Evolutionary conservation across 2,113 vertebrate genomes (phyloP).

Genomic region (Hyperopisus bebe): DNA sequence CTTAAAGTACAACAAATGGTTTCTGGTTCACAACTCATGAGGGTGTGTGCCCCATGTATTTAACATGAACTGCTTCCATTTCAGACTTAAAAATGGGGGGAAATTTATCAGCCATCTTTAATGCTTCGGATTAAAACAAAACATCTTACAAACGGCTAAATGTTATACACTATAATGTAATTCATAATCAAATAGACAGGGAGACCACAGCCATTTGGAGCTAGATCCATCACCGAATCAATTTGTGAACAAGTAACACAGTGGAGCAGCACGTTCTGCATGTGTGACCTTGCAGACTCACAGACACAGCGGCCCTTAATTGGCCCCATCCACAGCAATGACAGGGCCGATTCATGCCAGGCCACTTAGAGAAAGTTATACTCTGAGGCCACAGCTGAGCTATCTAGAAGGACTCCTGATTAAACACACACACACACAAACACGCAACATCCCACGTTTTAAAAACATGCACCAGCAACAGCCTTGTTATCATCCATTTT

Average conservation of each 20-base stretch:
- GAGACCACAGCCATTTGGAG: not conserved
- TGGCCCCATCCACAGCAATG: not conserved
- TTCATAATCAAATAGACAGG: not conserved
- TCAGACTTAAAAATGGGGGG: not conserved
- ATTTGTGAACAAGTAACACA: constrained; percentile 1
- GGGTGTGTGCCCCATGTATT: not conserved
- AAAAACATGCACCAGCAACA: not conserved
- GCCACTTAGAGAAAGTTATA: not conserved
- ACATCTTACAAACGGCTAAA: not conserved
- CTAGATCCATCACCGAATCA: not conserved
- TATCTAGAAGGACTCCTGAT: not conserved
- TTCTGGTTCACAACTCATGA: not conserved
- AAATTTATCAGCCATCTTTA: not conserved
- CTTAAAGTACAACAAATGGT: not conserved
- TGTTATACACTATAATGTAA: not conserved
- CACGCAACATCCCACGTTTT: not conserved
- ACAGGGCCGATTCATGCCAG: not conserved
- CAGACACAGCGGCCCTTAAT: not conserved
- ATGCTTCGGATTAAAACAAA: not conserved
- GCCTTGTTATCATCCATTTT: not conserved
- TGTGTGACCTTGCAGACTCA: not conserved
- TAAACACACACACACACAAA: not conserved
- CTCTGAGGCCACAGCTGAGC: no score
- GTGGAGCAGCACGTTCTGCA: not conserved
- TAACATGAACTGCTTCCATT: not conserved